Evolutionary conservation across 2,888 invertebrate genomes (phyloP).

Genomic region (Periphyllus acericola): DNA sequence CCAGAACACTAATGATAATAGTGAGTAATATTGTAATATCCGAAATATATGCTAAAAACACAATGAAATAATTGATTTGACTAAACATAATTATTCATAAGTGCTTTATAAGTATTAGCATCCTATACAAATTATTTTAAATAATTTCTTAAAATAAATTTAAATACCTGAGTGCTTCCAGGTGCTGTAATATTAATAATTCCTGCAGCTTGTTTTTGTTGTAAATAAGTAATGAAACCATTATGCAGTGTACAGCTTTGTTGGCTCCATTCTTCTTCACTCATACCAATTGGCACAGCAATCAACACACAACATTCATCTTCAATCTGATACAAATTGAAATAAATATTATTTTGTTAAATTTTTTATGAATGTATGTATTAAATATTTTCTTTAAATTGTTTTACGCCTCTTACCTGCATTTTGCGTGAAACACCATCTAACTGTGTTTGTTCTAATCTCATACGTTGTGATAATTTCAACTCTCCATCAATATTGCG

Average conservation of each 20-base stretch:
- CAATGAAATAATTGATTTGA: not conserved
- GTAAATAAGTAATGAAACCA: slow-evolving; percentile 95
- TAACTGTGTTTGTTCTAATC: slow-evolving; percentile 93
- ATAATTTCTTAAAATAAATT: not conserved
- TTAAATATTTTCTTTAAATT: not conserved
- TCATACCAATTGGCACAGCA: slow-evolving; percentile 94
- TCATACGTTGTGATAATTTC: slow-evolving; percentile 96
- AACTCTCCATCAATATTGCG: slow-evolving; percentile 81
- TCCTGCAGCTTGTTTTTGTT: slow-evolving; percentile 97
- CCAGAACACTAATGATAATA: too few relatives aligned
- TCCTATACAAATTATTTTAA: slow-evolving; percentile 73
- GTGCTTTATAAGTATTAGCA: slow-evolving; percentile 83
- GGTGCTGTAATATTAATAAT: slow-evolving; percentile 96
- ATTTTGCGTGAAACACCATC: slow-evolving; percentile 96
- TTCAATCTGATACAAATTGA: slow-evolving; percentile 76
- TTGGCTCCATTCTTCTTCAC: slow-evolving; percentile 91
- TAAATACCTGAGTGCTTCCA: slow-evolving; percentile 81
- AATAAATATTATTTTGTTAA: not conserved
- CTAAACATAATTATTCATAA: not conserved
- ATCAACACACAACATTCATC: slow-evolving; percentile 96
- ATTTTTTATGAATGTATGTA: not conserved
- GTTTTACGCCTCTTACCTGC: slow-evolving; percentile 75
- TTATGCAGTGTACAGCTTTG: slow-evolving; percentile 90
- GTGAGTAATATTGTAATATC: too few relatives aligned
- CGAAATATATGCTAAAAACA: not conserved